A percentile compares a stretch with the other conserved stretches of the same genome.
phyloP scores from a whole-genome alignment of 2,797 vertebrate species.

The Pteronotus mesoamericanus region DNA sequence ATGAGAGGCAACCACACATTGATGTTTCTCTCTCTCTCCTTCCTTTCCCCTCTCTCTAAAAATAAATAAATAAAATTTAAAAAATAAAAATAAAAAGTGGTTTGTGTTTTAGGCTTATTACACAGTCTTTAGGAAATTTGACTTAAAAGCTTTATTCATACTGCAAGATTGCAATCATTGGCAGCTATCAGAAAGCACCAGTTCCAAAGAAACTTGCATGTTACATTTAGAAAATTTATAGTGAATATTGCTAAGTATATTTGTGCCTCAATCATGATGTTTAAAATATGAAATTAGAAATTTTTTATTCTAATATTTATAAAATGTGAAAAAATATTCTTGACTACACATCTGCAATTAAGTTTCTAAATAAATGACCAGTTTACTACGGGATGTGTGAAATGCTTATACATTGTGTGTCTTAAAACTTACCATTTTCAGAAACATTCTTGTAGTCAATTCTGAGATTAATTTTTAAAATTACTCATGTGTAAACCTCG shows the following conservation, averaged over 20 bases:
- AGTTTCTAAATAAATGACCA: slow-evolving; percentile 27
- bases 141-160: neutral
- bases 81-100: neutral
- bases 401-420: slow-evolving; percentile 9
- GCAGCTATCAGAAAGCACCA: neutral
- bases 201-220: neutral
- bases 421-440: slow-evolving; percentile 29
- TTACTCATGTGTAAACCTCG: neutral
- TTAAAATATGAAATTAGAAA: slow-evolving; percentile 32
- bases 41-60: too few species aligned
- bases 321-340: slow-evolving; percentile 13
- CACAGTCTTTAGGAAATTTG: neutral
- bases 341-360: neutral
- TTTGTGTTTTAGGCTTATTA: neutral
- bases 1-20: too few species aligned
- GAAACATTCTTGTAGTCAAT: neutral
- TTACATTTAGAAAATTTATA: neutral
- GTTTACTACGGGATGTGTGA: slow-evolving; percentile 5
- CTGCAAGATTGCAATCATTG: neutral
- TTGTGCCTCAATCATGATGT: slow-evolving; percentile 18
- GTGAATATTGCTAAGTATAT: neutral
- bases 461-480: slow-evolving; percentile 41
- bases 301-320: slow-evolving; percentile 5
- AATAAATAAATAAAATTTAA: too few species aligned
- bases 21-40: too few species aligned